Base-by-base conservation (phyloP, 2,888 invertebrate genomes). In the Cylindroiulus punctatus region DNA sequence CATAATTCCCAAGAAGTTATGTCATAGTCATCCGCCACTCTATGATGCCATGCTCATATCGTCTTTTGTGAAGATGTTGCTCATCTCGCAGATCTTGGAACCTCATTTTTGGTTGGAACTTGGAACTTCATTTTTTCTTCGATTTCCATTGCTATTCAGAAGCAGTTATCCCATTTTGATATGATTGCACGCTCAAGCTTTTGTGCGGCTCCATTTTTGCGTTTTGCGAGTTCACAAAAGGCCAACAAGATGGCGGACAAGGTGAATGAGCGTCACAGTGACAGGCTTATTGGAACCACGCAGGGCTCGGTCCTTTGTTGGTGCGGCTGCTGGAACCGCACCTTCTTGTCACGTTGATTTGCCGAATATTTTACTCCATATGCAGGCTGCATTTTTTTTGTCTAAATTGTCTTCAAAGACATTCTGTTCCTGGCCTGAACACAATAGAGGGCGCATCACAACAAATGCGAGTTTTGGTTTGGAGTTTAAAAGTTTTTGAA, bases 311-410 rank as follows among this genome's bases (percentile, higher is more conserved):
- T 26, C 65, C 65, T 26, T 65, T 65, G 65, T 65, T 65, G 26
- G n/a, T 65, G n/a, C 19, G 65, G 65, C 22, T 26, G 65, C 65
- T 10, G 22, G 65, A 26, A 65, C 65, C 65, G 65, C 65, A 65
- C 65, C 65, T 65, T 65, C 10, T 65, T 57, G 57, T n/a, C 19
- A n/a, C 57, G 7, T 57, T 57, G 0, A 57, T 57, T 65, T 65
- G 65, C 26, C 10, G 65, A 65, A 65, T 65, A 65, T 65, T 65
- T 65, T 65, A 65, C 65, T 65, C n/a, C 65, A 65, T 65, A 65
- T 65, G 19, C 65, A 26, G 10, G 12, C 26, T 65, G 26, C 26
- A 65, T 4, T 8, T 65, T 65, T 65, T 22, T 22, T 22, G n/a
- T 57, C 26, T n/a, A n/a, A n/a, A n/a, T 26, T 65, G n/a, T 65